These are phyloP conservation scores for Trilocha varians DNA, from an alignment of 2,888 invertebrate species.

Conservation along the genomic window DNA sequence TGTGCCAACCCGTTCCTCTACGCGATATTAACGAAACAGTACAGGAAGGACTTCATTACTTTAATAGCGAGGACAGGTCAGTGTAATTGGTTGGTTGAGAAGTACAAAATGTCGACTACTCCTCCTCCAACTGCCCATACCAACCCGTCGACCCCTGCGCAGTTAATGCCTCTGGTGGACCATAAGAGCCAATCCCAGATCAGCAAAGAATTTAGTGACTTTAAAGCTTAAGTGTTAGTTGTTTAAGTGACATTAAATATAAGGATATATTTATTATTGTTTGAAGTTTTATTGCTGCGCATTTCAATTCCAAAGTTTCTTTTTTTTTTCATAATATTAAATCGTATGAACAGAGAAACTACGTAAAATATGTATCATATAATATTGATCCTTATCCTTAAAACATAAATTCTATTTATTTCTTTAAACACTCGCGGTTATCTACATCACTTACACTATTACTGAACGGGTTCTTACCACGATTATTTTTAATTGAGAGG, in stretches of 20 bases:
- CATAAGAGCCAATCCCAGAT: slow-evolving; percentile 41
- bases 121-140: slow-evolving; percentile 61
- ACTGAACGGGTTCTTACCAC: too few species aligned
- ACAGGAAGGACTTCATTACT: slow-evolving; percentile 81
- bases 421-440: too few species aligned
- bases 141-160: slow-evolving; percentile 50
- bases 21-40: slow-evolving; percentile 91
- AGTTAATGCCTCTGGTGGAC: slow-evolving; percentile 48
- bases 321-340: too few species aligned
- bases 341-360: too few species aligned
- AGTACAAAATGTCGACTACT: slow-evolving; percentile 52
- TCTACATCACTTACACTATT: too few species aligned
- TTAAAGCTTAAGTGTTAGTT: slow-evolving; percentile 37
- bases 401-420: too few species aligned
- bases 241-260: slow-evolving; percentile 42
- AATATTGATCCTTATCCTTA: too few species aligned
- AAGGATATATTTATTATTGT: slow-evolving; percentile 43
- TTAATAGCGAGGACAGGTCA: slow-evolving; percentile 76
- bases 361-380: too few species aligned
- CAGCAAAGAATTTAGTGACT: slow-evolving; percentile 48
- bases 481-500: too few species aligned
- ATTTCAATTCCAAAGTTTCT: too few species aligned
- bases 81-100: slow-evolving; percentile 55
- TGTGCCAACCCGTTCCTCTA: slow-evolving; percentile 95
- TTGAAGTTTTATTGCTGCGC: slow-evolving; percentile 28